Percentiles rank a stretch among this genome's conserved stretches.
Conservation (phyloP, 2,888 invertebrate genomes). For the Colostygia pectinataria region DNA sequence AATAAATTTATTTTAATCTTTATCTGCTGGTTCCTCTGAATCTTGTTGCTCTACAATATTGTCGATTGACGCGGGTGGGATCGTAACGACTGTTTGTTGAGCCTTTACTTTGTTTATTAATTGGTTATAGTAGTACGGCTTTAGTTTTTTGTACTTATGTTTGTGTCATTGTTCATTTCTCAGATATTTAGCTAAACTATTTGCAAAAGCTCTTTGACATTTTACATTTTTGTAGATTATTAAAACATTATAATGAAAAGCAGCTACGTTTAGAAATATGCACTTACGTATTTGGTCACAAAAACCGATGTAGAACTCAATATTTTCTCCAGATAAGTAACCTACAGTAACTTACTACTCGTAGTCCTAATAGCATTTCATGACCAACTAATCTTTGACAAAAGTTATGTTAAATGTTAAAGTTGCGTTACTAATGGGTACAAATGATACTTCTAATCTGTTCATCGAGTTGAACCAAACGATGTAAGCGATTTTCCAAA, state of each 20-base stretch:
- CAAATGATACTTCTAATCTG: slow-evolving; percentile 56
- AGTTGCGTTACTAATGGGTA: slow-evolving; percentile 55
- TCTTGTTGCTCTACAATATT: slow-evolving; percentile 5
- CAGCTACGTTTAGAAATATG: no score
- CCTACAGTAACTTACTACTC: no score
- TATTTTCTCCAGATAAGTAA: no score
- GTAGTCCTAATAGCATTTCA: no score
- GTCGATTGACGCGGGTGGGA: slow-evolving; percentile 38
- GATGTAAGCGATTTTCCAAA: slow-evolving; percentile 64
- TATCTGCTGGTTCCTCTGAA: not conserved
- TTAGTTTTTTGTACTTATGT: slow-evolving; percentile 28
- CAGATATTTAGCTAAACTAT: slow-evolving; percentile 11
- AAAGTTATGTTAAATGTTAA: slow-evolving; percentile 37
- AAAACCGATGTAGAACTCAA: no score
- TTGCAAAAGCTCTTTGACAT: slow-evolving; percentile 3
- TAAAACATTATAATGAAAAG: no score
- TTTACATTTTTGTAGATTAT: no score
- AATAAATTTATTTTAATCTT: not conserved
- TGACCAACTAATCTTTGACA: slow-evolving; percentile 8
- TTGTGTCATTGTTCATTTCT: slow-evolving; percentile 31
- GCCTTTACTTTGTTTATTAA: slow-evolving; percentile 40
- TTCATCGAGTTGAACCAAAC: slow-evolving; percentile 55
- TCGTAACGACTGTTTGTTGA: slow-evolving; percentile 34
- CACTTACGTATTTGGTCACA: no score
- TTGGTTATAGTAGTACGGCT: no score